Base-by-base conservation (phyloP, 1,140 invertebrate genomes). In the Drepana arcuata region DNA sequence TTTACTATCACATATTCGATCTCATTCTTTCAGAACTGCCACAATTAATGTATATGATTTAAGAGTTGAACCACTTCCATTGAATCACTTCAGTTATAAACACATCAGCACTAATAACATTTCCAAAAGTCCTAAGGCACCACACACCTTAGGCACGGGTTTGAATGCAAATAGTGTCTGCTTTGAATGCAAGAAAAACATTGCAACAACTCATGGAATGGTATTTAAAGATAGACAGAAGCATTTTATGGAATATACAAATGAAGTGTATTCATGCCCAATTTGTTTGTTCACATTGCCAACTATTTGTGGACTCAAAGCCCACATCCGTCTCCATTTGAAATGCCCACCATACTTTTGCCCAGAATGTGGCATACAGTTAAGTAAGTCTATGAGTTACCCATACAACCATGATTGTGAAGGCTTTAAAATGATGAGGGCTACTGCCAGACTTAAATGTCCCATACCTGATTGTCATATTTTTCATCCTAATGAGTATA, bases 301-400 rank as follows among this genome's bases (percentile, higher is more conserved):
- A 2, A 82, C 73, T 12, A 48, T 30, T 11, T 87, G 86, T 68
- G 78, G 67, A 11, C 43, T 83, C 2, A 61, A 52, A 53, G 70
- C 83, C 13, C 86, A 87, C 55, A 33, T 77, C 30, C 67, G 83
- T 21, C 52, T 86, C 14, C 86, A 86, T 59, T 52, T 70, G 9
- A 73, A 63, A 40, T 36, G 32, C 14, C 48, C 73, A n/a, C 84
- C 84, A 13, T 83, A 50, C 57, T 72, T 72, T 31, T 87, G 85
- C 42, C 84, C 85, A 2, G 84, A 86, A 59, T 87, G 86, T 67
- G 86, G 84, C 0, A 51, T 63, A 14, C 25, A 62, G 18, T 73
- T 86, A 16, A 54, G 48, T 12, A 72, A 53, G 35, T 46, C 31
- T 30, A 31, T 63, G 25, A 39, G 41, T 10, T 67, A 72, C 35